phyloP scores from a whole-genome alignment of 2,888 invertebrate genomes.

The Agrilus mali region DNA sequence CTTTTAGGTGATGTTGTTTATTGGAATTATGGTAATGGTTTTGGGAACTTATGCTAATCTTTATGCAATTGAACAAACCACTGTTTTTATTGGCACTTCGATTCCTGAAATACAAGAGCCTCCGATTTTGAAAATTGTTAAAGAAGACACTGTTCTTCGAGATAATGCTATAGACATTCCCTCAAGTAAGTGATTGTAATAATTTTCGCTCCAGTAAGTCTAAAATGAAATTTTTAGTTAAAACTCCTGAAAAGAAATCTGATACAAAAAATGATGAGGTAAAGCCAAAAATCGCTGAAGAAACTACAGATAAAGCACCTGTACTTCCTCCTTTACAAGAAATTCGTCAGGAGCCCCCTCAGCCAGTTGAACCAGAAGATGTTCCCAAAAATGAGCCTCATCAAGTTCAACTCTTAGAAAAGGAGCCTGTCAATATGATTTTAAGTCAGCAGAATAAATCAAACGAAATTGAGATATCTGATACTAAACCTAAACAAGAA shows the following conservation, averaged over 20 bases:
- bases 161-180: slow-evolving; percentile 6
- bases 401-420: slow-evolving; percentile 13
- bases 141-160: slow-evolving; percentile 5
- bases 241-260: neutral
- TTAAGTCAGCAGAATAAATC: slow-evolving; percentile 23
- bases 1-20: slow-evolving; percentile 58
- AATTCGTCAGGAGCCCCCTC: slow-evolving; percentile 19
- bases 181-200: neutral
- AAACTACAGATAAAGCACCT: slow-evolving; percentile 3
- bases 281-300: neutral
- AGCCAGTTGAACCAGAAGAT: slow-evolving; percentile 8
- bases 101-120: slow-evolving; percentile 27
- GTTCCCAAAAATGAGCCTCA: slow-evolving; percentile 9
- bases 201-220: too few relatives aligned
- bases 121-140: slow-evolving; percentile 33
- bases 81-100: slow-evolving; percentile 9
- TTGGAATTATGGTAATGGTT: slow-evolving; percentile 80
- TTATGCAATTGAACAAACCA: slow-evolving; percentile 53
- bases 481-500: neutral
- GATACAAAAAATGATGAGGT: neutral
- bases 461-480: slow-evolving; percentile 7
- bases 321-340: slow-evolving; percentile 11
- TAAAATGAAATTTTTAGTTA: too few relatives aligned
- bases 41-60: slow-evolving; percentile 84
- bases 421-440: slow-evolving; percentile 15